A percentile compares a stretch with the other conserved stretches of the same genome.
Conservation (phyloP, 2,888 invertebrate species). For the Tenthredo mesomela region DNA sequence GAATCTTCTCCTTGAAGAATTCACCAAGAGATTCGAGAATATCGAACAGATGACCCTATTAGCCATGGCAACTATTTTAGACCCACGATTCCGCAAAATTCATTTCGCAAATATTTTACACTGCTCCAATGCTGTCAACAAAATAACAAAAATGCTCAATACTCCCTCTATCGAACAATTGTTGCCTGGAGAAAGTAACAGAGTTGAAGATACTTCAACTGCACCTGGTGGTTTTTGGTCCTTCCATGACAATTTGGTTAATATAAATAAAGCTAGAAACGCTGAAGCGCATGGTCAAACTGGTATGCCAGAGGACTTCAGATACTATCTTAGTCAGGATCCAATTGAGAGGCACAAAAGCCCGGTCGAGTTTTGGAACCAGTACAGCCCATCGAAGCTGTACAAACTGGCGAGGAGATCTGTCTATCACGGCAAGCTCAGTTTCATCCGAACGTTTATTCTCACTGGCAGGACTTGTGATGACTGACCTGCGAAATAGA, state of each 20-base stretch:
- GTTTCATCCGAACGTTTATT: no score
- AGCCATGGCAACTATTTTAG: background rate
- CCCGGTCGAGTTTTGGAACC: no score
- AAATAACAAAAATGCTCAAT: slow-evolving; percentile 51
- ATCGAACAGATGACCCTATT: slow-evolving; percentile 1
- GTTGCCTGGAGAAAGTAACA: background rate
- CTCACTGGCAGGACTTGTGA: no score
- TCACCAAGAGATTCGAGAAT: slow-evolving; percentile 21
- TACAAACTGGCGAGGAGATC: no score
- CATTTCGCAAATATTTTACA: slow-evolving; percentile 8
- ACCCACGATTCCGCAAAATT: slow-evolving; percentile 17
- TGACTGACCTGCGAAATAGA: no score
- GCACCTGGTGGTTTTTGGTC: background rate
- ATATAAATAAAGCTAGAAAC: no score
- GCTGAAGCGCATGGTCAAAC: no score
- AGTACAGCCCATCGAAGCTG: no score
- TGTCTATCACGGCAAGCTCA: no score
- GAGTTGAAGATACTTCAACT: background rate
- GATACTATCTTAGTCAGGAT: no score
- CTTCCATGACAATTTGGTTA: background rate
- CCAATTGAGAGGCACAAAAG: no score
- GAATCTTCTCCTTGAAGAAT: background rate
- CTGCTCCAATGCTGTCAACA: slow-evolving; percentile 54
- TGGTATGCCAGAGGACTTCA: no score
- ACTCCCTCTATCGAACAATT: background rate